Percentiles rank a stretch among this genome's conserved stretches.
phyloP scores from a whole-genome alignment of 2,888 invertebrate genomes.

The Brachyptera risi region DNA sequence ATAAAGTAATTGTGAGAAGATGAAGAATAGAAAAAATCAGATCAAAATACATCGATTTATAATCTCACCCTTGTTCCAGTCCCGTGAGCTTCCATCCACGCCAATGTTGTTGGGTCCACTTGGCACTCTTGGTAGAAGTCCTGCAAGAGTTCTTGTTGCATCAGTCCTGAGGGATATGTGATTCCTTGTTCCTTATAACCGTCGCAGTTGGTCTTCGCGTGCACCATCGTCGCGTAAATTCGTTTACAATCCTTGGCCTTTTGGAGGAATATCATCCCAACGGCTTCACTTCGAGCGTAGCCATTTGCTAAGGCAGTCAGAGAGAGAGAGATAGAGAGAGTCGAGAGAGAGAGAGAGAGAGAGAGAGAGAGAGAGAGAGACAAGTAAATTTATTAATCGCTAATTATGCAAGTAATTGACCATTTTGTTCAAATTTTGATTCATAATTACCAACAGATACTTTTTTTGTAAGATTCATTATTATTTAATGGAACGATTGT shows the following conservation, averaged over 20 bases:
- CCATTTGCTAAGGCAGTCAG: conserved; percentile 68
- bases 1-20: too few species aligned
- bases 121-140: conserved; percentile 58
- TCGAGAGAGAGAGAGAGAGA: too few species aligned
- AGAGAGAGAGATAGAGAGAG: background rate
- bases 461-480: too few species aligned
- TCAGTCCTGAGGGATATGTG: conserved; percentile 60
- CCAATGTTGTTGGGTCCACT: conserved; percentile 53
- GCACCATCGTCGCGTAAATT: conserved; percentile 51
- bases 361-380: too few species aligned
- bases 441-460: too few species aligned
- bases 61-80: conserved; percentile 51
- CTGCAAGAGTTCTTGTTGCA: conserved; percentile 44
- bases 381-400: too few species aligned
- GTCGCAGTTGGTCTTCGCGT: conserved; percentile 58
- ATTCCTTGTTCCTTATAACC: conserved; percentile 64
- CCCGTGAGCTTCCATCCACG: conserved; percentile 66
- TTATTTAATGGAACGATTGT: too few species aligned
- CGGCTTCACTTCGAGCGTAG: conserved; percentile 78
- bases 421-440: too few species aligned
- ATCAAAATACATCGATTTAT: too few species aligned
- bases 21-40: too few species aligned
- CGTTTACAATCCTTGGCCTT: conserved; percentile 52
- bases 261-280: conserved; percentile 67
- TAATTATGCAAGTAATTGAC: too few species aligned